Evolutionary conservation across 2,113 vertebrate species (phyloP).

Genomic region (Pteronura brasiliensis): DNA sequence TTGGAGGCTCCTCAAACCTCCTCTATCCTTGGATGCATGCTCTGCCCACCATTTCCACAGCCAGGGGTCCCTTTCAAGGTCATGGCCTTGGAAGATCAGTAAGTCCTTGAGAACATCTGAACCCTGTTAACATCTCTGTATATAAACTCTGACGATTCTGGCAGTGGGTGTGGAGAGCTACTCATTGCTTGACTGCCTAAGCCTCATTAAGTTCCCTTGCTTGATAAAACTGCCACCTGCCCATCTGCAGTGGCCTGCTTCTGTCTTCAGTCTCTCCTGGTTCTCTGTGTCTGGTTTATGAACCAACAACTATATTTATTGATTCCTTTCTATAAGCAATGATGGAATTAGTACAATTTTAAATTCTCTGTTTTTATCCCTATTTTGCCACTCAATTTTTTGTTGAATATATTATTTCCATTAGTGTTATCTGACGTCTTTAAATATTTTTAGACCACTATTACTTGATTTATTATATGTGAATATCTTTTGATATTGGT

Average conservation of each 20-base stretch:
- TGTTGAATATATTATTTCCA: background rate
- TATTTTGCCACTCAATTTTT: background rate
- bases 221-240: background rate
- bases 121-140: background rate
- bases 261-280: background rate
- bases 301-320: background rate
- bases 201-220: background rate
- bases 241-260: background rate
- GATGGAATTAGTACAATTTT: background rate
- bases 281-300: background rate
- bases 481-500: background rate
- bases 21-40: background rate
- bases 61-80: background rate
- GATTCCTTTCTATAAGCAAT: background rate
- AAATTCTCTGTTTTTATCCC: background rate
- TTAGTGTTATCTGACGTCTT: background rate
- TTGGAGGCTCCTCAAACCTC: background rate
- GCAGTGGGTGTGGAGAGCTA: background rate
- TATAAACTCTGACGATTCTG: background rate
- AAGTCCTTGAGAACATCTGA: background rate
- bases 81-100: background rate
- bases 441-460: background rate
- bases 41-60: background rate
- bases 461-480: background rate
- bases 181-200: background rate